Evolutionary conservation across 2,113 vertebrate genomes (phyloP).

Genomic region (Sceloporus tristichus): DNA sequence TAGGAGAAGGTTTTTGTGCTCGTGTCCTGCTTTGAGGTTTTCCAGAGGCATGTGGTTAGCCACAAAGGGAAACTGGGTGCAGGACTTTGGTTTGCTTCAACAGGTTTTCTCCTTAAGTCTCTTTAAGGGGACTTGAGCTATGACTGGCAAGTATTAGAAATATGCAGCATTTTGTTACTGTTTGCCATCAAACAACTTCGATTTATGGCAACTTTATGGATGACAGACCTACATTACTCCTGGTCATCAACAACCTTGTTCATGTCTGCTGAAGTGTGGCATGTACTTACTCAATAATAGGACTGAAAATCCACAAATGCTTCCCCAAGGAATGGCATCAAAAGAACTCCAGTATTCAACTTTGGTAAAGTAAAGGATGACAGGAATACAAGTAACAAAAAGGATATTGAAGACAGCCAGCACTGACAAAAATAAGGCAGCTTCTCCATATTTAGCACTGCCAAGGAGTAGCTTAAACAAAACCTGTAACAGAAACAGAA

Average conservation of each 20-base stretch:
- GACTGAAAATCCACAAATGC: slow-evolving; percentile 91
- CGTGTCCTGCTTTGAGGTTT: neutral
- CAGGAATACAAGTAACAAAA: slow-evolving; percentile 91
- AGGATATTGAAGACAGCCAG: slow-evolving; percentile 92
- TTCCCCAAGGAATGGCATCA: slow-evolving; percentile 88
- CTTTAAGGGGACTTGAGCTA: neutral
- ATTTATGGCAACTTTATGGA: too few relatives aligned
- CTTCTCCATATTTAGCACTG: slow-evolving; percentile 96
- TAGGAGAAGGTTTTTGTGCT: neutral
- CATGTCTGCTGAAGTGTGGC: too few relatives aligned
- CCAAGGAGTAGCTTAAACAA: slow-evolving; percentile 97
- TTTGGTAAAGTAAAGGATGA: slow-evolving; percentile 93
- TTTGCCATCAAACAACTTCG: too few relatives aligned
- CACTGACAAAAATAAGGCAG: slow-evolving; percentile 93
- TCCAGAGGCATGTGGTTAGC: neutral
- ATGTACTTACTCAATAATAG: slow-evolving; percentile 89
- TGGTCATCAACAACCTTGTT: too few relatives aligned
- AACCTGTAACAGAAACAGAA: slow-evolving; percentile 80
- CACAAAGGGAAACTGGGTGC: neutral
- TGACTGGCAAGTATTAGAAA: rapidly evolving
- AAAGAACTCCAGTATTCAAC: slow-evolving; percentile 92
- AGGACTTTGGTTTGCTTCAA: neutral
- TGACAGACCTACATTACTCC: too few relatives aligned
- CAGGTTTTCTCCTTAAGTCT: neutral
- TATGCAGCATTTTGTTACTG: neutral